phyloP scores from a whole-genome alignment of 1,140 invertebrate genomes.

The Zaprionus ghesquierei region DNA sequence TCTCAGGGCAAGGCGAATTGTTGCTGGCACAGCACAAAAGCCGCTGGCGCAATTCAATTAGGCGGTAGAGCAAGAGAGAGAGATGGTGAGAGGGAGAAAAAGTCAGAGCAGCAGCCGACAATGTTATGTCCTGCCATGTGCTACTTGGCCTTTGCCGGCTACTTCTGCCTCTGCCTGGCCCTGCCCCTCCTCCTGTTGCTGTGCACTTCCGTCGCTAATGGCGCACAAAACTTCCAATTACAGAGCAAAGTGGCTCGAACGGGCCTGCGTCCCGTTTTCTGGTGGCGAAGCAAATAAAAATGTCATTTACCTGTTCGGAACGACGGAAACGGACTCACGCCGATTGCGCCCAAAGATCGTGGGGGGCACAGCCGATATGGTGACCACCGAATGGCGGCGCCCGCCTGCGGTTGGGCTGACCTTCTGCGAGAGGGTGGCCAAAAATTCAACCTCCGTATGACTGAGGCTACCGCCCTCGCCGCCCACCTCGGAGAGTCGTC shows the following conservation, averaged over 20 bases:
- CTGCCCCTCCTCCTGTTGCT: not conserved
- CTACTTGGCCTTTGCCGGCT: not conserved
- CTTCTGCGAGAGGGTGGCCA: conserved; percentile 85
- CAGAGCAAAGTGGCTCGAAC: conserved; percentile 20
- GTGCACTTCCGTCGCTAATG: conserved; percentile 44
- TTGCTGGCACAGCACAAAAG: conserved; percentile 62
- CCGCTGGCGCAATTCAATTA: conserved; percentile 68
- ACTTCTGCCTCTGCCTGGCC: no score
- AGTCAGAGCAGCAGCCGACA: not conserved
- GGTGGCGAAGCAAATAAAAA: conserved; percentile 18
- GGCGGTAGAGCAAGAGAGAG: not conserved
- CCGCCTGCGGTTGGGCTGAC: conserved; percentile 86
- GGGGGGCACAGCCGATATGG: conserved; percentile 90
- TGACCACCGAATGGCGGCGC: conserved; percentile 91
- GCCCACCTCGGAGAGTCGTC: conserved; percentile 89
- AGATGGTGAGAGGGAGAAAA: not conserved
- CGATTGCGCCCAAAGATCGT: conserved; percentile 89
- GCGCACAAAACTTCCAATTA: conserved; percentile 53
- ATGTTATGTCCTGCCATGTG: not conserved
- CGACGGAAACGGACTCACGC: conserved; percentile 91
- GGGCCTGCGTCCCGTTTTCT: not conserved
- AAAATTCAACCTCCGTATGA: conserved; percentile 89
- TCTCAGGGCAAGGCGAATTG: conserved; percentile 52
- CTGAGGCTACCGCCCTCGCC: conserved; percentile 87
- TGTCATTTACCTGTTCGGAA: conserved; percentile 82